A percentile compares a stretch with the other conserved stretches of the same genome.
These are phyloP conservation scores for Artemia sinica DNA, from an alignment of 2,888 invertebrate genomes.

Conservation along the genomic window DNA sequence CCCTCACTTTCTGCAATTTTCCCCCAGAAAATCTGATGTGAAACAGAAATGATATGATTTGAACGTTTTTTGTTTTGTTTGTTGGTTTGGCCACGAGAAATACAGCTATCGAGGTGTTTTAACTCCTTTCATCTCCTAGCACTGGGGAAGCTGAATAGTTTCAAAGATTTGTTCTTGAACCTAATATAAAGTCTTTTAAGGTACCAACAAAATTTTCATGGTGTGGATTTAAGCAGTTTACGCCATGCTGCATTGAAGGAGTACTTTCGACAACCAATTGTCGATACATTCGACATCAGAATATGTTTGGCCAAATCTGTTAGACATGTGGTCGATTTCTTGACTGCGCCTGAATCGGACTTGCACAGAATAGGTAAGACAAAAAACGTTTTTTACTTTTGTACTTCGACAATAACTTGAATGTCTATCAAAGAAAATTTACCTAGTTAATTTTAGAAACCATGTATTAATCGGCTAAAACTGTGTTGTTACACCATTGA, in stretches of 20 bases:
- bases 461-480: no score
- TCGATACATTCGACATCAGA: constrained; percentile 92
- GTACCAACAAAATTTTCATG: constrained; percentile 93
- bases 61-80: no score
- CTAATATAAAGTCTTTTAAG: constrained; percentile 29
- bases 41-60: no score
- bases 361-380: constrained; percentile 60
- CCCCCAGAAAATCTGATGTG: no score
- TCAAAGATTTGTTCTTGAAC: constrained; percentile 9
- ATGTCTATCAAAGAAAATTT: no score
- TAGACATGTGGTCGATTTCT: constrained; percentile 82
- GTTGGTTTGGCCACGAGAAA: no score
- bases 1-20: no score
- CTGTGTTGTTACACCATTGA: no score
- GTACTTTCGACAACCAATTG: constrained; percentile 93
- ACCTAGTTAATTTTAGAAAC: no score
- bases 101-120: background rate
- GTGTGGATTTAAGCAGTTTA: constrained; percentile 80
- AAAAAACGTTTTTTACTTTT: background rate
- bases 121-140: background rate
- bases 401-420: no score
- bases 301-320: constrained; percentile 90
- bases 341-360: constrained; percentile 76
- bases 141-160: background rate
- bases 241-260: constrained; percentile 86